These are phyloP conservation scores for Nematopogon swammerdamellus DNA, from an alignment of 2,888 invertebrate genomes.

Conservation along the genomic window DNA sequence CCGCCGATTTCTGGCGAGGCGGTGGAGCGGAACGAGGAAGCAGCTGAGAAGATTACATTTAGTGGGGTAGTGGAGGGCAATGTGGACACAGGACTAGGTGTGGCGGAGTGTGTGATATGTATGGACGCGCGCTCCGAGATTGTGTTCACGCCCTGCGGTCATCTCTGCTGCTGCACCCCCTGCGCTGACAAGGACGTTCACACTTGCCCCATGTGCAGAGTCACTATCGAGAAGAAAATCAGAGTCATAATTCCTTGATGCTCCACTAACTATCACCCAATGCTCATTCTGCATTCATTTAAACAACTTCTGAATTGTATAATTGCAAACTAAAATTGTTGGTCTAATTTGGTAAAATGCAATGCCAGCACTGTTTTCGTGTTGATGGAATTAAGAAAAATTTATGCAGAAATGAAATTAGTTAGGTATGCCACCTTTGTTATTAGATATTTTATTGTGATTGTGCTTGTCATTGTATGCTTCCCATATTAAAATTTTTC, in stretches of 20 bases:
- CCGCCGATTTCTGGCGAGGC: slow-evolving; percentile 9
- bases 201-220: slow-evolving; percentile 79
- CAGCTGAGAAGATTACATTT: slow-evolving; percentile 16
- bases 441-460: too few relatives aligned
- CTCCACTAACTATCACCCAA: slow-evolving; percentile 9
- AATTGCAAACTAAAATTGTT: too few relatives aligned
- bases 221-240: slow-evolving; percentile 65
- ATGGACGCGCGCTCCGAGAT: slow-evolving; percentile 69
- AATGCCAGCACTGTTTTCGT: too few relatives aligned
- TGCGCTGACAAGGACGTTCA: slow-evolving; percentile 62
- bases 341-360: too few relatives aligned
- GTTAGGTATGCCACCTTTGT: too few relatives aligned
- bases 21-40: slow-evolving; percentile 16
- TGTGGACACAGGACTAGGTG: slow-evolving; percentile 26
- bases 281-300: too few relatives aligned
- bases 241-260: slow-evolving; percentile 57
- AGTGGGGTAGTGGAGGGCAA: slow-evolving; percentile 28
- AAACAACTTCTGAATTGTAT: too few relatives aligned
- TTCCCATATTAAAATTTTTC: too few relatives aligned
- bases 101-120: slow-evolving; percentile 80
- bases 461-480: too few relatives aligned
- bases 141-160: slow-evolving; percentile 85
- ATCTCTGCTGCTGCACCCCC: slow-evolving; percentile 74
- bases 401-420: too few relatives aligned
- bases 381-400: too few relatives aligned